A percentile compares a stretch with the other conserved stretches of the same genome.
These are phyloP conservation scores for Tympanoctomys barrerae DNA, from an alignment of 2,797 vertebrate genomes.

Conservation along the genomic window DNA sequence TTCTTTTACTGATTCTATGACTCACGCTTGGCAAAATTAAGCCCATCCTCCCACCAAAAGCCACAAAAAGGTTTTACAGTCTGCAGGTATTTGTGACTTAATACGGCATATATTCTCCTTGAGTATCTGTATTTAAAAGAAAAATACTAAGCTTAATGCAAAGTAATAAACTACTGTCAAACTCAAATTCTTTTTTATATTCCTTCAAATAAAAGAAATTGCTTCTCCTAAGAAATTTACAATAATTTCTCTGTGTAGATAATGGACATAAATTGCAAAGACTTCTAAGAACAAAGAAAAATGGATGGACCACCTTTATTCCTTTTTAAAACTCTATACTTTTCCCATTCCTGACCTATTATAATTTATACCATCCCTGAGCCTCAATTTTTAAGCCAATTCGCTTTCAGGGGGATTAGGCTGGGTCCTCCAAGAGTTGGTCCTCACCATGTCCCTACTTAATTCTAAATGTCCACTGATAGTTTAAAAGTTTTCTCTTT, in stretches of 20 bases:
- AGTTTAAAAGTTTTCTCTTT: not conserved
- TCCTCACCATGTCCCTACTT: not conserved
- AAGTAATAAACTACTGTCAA: constrained; percentile 45
- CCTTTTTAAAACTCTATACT: constrained; percentile 43
- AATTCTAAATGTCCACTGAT: not conserved
- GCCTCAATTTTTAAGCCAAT: not conserved
- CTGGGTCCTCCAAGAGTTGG: not conserved
- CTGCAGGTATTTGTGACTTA: constrained; percentile 38
- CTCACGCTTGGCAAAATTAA: constrained; percentile 40
- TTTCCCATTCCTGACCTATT: not conserved
- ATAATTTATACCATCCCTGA: constrained; percentile 2
- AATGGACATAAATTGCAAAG: constrained; percentile 55
- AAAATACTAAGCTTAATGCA: constrained; percentile 52
- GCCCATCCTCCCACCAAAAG: not conserved
- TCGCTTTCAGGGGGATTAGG: not conserved
- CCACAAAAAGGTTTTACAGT: constrained; percentile 42
- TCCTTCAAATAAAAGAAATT: constrained; percentile 47
- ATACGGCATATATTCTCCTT: not conserved
- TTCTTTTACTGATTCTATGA: constrained; percentile 32
- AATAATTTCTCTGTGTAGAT: constrained; percentile 38
- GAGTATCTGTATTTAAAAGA: constrained; percentile 43
- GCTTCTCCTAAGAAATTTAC: constrained; percentile 23
- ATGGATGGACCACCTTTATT: not conserved
- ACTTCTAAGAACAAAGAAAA: not conserved
- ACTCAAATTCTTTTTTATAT: constrained; percentile 2